Percentiles rank a stretch among this genome's conserved stretches.
Evolutionary conservation across 2,888 invertebrate species (phyloP).

Genomic region (Laothoe populi): DNA sequence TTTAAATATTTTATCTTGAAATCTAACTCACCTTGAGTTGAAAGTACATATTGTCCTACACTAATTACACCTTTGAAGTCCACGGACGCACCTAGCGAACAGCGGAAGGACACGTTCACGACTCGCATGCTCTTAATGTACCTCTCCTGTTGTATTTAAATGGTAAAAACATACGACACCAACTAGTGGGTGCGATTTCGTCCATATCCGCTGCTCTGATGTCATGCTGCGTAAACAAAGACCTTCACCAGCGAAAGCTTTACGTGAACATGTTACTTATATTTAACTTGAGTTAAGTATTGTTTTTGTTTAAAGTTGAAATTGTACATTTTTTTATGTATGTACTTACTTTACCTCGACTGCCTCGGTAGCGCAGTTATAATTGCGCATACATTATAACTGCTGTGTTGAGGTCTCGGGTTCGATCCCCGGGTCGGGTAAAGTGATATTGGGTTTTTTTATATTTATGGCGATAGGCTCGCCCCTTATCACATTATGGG

Average conservation of each 20-base stretch:
- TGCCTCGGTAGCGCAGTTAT: too few relatives aligned
- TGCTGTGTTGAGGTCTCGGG: too few relatives aligned
- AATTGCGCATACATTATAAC: too few relatives aligned
- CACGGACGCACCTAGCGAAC: not conserved
- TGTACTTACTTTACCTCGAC: too few relatives aligned
- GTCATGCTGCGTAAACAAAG: conserved; percentile 55
- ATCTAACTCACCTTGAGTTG: conserved; percentile 9
- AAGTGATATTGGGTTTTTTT: too few relatives aligned
- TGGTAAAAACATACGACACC: conserved; percentile 54
- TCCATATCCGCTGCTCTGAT: conserved; percentile 72
- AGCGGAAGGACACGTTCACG: conserved; percentile 35
- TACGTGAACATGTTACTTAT: not conserved
- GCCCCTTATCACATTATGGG: too few relatives aligned
- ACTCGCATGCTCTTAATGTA: conserved; percentile 56
- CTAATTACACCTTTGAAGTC: not conserved
- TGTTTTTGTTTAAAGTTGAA: not conserved
- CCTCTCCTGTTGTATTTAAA: conserved; percentile 58
- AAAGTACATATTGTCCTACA: conserved; percentile 30
- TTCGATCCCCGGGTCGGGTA: too few relatives aligned
- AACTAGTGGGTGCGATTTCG: conserved; percentile 78
- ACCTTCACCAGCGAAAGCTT: conserved; percentile 14
- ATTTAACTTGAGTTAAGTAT: not conserved
- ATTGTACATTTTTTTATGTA: too few relatives aligned
- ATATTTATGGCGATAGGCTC: too few relatives aligned
- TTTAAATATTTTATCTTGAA: not conserved